A percentile compares a stretch with the other conserved stretches of the same genome.
phyloP scores from a whole-genome alignment of 2,888 invertebrate genomes.

The Automeris io region DNA sequence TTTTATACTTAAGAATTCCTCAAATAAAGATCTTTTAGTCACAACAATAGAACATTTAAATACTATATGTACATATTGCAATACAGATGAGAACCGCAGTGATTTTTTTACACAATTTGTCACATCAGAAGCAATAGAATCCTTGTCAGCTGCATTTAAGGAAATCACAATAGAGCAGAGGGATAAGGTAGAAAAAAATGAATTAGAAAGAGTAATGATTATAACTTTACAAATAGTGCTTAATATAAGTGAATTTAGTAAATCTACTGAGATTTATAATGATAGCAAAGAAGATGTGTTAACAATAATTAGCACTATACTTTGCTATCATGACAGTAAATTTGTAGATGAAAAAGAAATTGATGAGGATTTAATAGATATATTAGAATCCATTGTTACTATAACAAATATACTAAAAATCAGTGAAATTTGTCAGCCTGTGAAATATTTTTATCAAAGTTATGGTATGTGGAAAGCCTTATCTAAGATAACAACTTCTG shows the following conservation, averaged over 20 bases:
- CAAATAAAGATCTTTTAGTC: constrained; percentile 77
- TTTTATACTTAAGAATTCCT: constrained; percentile 86
- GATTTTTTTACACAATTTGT: constrained; percentile 54
- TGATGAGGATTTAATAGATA: constrained; percentile 52
- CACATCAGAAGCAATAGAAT: constrained; percentile 41
- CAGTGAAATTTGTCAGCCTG: constrained; percentile 32
- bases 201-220: constrained; percentile 50
- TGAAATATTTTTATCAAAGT: constrained; percentile 44
- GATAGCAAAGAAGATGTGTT: constrained; percentile 35
- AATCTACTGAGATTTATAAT: constrained; percentile 39
- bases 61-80: constrained; percentile 68
- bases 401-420: constrained; percentile 41
- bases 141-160: constrained; percentile 43
- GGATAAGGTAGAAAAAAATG: constrained; percentile 38
- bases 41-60: constrained; percentile 78
- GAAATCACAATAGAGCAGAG: constrained; percentile 46
- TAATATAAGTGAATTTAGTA: constrained; percentile 54
- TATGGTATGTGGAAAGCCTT: constrained; percentile 55
- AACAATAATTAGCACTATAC: constrained; percentile 42
- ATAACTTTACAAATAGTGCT: constrained; percentile 54
- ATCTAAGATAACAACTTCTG: constrained; percentile 30
- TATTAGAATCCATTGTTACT: constrained; percentile 49
- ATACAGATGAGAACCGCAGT: constrained; percentile 37
- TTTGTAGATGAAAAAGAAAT: constrained; percentile 49
- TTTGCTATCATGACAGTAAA: constrained; percentile 55